Conservation (phyloP, 2,888 invertebrate species). For the Seira sanloemensis region DNA sequence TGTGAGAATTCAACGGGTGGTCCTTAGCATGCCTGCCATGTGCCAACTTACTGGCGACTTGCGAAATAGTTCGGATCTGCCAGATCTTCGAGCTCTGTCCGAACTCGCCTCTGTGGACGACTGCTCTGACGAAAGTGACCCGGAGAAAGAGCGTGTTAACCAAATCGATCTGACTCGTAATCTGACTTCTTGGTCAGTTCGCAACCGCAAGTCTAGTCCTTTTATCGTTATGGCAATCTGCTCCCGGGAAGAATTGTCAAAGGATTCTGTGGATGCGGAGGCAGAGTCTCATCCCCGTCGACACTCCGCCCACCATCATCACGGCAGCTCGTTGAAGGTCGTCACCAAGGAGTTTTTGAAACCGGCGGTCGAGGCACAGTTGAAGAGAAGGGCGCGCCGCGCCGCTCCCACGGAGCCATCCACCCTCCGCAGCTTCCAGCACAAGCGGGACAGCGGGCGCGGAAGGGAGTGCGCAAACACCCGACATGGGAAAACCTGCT, state of each 20-base stretch:
- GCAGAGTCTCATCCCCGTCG: conserved; percentile 14
- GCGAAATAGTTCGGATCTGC: conserved; percentile 45
- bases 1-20: conserved; percentile 60
- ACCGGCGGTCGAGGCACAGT: conserved; percentile 28
- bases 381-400: conserved; percentile 48
- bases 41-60: conserved; percentile 54
- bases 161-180: conserved; percentile 57
- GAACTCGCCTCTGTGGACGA: conserved; percentile 36
- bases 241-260: conserved; percentile 49
- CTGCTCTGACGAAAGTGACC: conserved; percentile 21
- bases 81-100: conserved; percentile 51
- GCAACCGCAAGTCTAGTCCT: conserved; percentile 62
- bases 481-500: conserved; percentile 72
- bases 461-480: conserved; percentile 70
- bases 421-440: conserved; percentile 62
- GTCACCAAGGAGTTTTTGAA: conserved; percentile 60
- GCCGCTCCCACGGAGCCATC: conserved; percentile 63
- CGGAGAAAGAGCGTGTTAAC: conserved; percentile 20
- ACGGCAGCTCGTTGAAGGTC: conserved; percentile 61
- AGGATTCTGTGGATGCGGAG: conserved; percentile 12
- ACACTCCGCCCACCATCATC: background rate
- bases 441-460: conserved; percentile 58
- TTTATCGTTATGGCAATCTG: conserved; percentile 60
- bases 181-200: conserved; percentile 59
- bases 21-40: conserved; percentile 53